Evolutionary conservation across 1,140 invertebrate genomes (phyloP).

Genomic region (Anoplolepis gracilipes): DNA sequence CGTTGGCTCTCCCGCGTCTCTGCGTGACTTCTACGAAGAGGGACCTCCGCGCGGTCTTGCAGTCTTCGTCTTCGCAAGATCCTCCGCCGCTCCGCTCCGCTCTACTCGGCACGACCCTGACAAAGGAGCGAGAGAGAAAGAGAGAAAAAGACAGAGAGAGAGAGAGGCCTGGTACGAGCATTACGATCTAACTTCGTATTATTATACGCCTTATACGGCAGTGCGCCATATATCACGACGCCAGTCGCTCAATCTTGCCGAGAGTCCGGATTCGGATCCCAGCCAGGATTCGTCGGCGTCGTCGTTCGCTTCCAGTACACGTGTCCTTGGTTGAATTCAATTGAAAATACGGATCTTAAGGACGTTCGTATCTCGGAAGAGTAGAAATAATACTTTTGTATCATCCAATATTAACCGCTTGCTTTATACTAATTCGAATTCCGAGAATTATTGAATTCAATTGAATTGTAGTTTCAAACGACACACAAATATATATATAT

Average conservation of each 20-base stretch:
- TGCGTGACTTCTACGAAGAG: conserved; percentile 76
- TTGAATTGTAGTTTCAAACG: background rate
- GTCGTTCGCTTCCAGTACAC: conserved; percentile 22
- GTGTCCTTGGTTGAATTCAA: conserved; percentile 5
- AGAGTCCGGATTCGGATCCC: conserved; percentile 40
- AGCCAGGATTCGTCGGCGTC: conserved; percentile 46
- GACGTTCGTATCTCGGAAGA: background rate
- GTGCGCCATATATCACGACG: conserved; percentile 68
- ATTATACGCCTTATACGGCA: conserved; percentile 73
- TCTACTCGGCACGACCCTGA: background rate
- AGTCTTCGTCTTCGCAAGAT: conserved; percentile 45
- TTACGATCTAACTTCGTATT: conserved; percentile 74
- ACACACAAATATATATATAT: background rate
- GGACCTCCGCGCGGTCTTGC: conserved; percentile 70
- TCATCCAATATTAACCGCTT: background rate
- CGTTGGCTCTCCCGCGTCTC: conserved; percentile 60
- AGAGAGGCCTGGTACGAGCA: conserved; percentile 56
- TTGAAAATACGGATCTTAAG: background rate
- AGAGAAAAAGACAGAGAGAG: background rate
- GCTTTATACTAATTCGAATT: background rate
- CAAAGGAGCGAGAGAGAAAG: background rate
- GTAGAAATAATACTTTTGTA: background rate
- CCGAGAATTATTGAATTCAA: background rate
- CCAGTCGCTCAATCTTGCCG: conserved; percentile 62
- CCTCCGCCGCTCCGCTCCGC: conserved; percentile 15